Base-by-base conservation (phyloP, 2,113 vertebrate species). In the Bambusicola thoracicus region DNA sequence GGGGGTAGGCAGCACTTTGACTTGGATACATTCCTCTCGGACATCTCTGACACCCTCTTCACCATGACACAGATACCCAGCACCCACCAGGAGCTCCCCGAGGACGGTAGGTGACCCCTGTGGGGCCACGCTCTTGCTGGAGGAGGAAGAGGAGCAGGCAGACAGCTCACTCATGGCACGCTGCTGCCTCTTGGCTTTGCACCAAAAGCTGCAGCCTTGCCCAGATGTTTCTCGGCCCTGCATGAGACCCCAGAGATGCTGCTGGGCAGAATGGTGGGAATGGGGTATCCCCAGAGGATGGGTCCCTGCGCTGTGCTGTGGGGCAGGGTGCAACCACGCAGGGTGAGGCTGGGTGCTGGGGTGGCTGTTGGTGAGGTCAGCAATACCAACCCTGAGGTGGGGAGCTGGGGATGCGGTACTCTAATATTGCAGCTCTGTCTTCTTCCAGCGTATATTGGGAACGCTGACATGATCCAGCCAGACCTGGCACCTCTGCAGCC, bases 21-120 rank as follows among this genome's bases (percentile, higher is more conserved):
- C 95, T 94, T 99, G 96, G 98, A 99, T 85, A 98, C 98, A 92
- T 99, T 99, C 86, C 97, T 99, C 93, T 99, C 98, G 0, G 99
- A 99, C 93, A 99, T 99, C 97, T 99, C 99, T 4, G 99, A 99
- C 96, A 99, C 99, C 0, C 98, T 99, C 84, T 99, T 99, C 98
- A 99, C 99, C 96, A 99, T 99, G 98, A 99, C 99, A 8, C 99
- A 99, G 90, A 76, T 69, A 67, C 98, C 76, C 95, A 96, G 90
- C 2, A 55, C 96, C 94, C 93, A 99, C 96, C 98, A 97, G 96
- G 82, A 85, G 55, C 27, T 97, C 95, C 90, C 97, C 0, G 85
- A 99, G 51, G 98, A 98, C 7, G 97, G 99, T 99, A 97, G 97
- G 98, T 98, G 21, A 53, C n/a, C 58, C 43, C 46, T 4, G 4